phyloP scores from a whole-genome alignment of 2,888 invertebrate species.

The Cephonodes hylas region DNA sequence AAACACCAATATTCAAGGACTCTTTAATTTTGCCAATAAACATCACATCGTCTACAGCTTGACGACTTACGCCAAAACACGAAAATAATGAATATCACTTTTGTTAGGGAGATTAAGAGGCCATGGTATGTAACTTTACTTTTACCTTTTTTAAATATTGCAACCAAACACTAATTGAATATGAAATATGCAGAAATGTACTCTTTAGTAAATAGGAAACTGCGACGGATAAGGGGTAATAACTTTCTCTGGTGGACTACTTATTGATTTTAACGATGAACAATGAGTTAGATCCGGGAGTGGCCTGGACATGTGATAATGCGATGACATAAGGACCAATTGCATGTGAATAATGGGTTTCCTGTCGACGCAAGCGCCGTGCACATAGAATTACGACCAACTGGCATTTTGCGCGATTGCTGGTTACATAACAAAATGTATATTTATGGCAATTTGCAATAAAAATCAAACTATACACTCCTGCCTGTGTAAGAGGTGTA shows the following conservation, averaged over 20 bases:
- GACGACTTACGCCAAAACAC: too few relatives aligned
- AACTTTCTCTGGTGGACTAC: conserved; percentile 21
- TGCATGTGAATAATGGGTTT: conserved; percentile 2
- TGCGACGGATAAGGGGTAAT: conserved; percentile 8
- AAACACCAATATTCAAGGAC: too few relatives aligned
- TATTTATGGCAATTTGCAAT: not conserved
- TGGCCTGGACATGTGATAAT: conserved; percentile 7
- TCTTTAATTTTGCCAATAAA: too few relatives aligned
- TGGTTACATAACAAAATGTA: not conserved
- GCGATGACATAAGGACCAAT: conserved; percentile 1
- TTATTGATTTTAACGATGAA: conserved; percentile 24
- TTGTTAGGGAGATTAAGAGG: not conserved
- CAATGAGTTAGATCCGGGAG: conserved; percentile 20
- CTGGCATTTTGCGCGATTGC: not conserved
- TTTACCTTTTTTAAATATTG: not conserved
- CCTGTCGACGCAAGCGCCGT: not conserved
- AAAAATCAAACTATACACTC: too few relatives aligned
- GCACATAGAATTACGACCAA: not conserved
- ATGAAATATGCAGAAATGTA: too few relatives aligned
- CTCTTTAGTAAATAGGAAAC: not conserved
- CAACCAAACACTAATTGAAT: too few relatives aligned
- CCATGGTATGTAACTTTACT: not conserved
- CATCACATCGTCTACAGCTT: too few relatives aligned
- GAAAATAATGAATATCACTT: too few relatives aligned
- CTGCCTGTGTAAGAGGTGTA: too few relatives aligned